These are phyloP conservation scores for Pelecanus crispus DNA, from an alignment of 2,113 vertebrate genomes.

Conservation along the genomic window DNA sequence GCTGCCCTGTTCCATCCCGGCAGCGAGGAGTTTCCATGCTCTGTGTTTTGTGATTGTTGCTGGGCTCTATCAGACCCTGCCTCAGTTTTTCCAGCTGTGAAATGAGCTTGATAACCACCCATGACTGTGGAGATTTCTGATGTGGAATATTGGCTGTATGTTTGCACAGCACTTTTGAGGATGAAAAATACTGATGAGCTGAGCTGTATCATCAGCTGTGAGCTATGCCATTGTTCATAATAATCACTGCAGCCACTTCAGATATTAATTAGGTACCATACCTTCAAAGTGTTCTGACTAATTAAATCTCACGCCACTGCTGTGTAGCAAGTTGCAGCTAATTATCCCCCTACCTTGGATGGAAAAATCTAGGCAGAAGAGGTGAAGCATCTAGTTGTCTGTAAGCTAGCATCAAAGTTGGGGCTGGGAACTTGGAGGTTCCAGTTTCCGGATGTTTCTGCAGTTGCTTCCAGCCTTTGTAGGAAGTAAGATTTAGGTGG, in stretches of 20 bases:
- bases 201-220: neutral
- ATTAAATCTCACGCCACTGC: neutral
- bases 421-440: neutral
- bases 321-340: neutral
- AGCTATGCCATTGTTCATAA: neutral
- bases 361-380: neutral
- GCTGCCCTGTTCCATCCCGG: neutral
- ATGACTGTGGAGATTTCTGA: neutral
- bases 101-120: neutral
- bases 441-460: neutral
- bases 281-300: conserved; percentile 1
- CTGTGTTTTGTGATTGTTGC: neutral
- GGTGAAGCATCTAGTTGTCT: neutral
- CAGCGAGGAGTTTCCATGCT: neutral
- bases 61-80: neutral
- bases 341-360: neutral
- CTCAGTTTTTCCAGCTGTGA: neutral
- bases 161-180: neutral
- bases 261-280: neutral
- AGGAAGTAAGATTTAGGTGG: neutral
- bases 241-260: neutral
- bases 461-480: neutral
- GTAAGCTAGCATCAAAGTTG: neutral
- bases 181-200: neutral
- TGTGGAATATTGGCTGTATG: neutral